Evolutionary conservation across 2,797 vertebrate species (phyloP).

Genomic region (Acanthurus tractus): DNA sequence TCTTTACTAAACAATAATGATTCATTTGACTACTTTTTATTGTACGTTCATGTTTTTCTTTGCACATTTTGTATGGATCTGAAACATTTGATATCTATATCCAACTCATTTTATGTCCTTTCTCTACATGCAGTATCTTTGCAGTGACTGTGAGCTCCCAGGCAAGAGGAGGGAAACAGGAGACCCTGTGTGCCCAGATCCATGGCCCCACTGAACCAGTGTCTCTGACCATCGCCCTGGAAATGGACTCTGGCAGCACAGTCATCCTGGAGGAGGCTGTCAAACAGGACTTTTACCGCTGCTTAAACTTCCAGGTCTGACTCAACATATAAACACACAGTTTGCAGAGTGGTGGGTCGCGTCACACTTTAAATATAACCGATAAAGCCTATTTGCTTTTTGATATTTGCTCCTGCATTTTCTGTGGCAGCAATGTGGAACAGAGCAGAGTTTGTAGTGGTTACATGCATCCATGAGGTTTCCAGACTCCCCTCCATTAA

Average conservation of each 20-base stretch:
- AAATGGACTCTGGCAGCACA: neutral
- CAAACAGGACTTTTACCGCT: conserved; percentile 68
- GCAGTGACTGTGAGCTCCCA: conserved; percentile 79
- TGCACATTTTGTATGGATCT: no score
- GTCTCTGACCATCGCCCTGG: conserved; percentile 58
- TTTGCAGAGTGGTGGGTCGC: neutral
- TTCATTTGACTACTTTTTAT: neutral
- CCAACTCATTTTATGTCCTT: neutral
- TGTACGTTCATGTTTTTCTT: neutral
- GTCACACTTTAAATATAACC: neutral
- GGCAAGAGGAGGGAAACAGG: conserved; percentile 67
- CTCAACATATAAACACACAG: neutral
- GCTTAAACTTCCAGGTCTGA: conserved; percentile 77
- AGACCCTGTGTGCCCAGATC: conserved; percentile 80
- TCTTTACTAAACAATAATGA: neutral
- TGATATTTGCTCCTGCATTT: neutral
- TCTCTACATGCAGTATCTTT: conserved; percentile 70
- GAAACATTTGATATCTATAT: neutral
- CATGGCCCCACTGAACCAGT: conserved; percentile 39
- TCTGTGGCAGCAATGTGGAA: neutral
- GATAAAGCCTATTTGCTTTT: neutral
- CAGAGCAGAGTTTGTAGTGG: neutral
- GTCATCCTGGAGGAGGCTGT: conserved; percentile 50
- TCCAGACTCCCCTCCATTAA: conserved; percentile 19
- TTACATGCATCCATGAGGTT: conserved; percentile 3